Evolutionary conservation across 1,140 invertebrate species (phyloP), one percentile per base, ranked within the genome.

Genomic region (Listronotus oregonensis): DNA sequence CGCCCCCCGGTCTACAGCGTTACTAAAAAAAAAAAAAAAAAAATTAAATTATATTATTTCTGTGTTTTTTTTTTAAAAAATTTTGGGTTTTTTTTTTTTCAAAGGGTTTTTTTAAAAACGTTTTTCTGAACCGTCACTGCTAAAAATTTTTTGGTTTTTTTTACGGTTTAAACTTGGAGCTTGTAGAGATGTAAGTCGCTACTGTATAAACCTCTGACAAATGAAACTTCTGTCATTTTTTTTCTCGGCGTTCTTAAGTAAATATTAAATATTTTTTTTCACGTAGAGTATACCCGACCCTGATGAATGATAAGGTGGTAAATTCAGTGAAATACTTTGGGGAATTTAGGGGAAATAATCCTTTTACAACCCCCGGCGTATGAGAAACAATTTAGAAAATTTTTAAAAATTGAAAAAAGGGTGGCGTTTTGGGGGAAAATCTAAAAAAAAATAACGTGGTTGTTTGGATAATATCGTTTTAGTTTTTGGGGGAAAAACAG

Each of bases 141-240:
- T 27, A 50, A 49, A 21, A 7, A 42, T 18, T 57, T 42, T 34
- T 44, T 39, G 17, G 44, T 55, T 72, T 72, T 68, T 70, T 66
- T 70, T 57, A 55, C 60, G 66, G 59, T 69, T 70, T 68, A 71
- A 70, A 67, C 65, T 70, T 64, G n/a, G n/a, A 51, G 67, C 59
- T 56, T 65, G 21, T 46, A 32, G 40, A 60, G 49, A 67, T 70
- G 63, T 64, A 70, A 67, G 63, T 72, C 54, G 32, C 50, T 64
- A 18, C 58, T 71, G 50, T 68, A 68, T 71, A 67, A 68, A 60
- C 68, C 63, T 63, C 59, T 56, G 63, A 62, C 67, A 68, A n/a
- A n/a, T n/a, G 69, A 73, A 67, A 73, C 71, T 73, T 66, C 56
- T 73, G 71, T 73, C 71, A 73, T 69, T 73, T 73, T 66, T 66